Conservation (phyloP, 2,888 invertebrate genomes). For the Argyra leucocephala region DNA sequence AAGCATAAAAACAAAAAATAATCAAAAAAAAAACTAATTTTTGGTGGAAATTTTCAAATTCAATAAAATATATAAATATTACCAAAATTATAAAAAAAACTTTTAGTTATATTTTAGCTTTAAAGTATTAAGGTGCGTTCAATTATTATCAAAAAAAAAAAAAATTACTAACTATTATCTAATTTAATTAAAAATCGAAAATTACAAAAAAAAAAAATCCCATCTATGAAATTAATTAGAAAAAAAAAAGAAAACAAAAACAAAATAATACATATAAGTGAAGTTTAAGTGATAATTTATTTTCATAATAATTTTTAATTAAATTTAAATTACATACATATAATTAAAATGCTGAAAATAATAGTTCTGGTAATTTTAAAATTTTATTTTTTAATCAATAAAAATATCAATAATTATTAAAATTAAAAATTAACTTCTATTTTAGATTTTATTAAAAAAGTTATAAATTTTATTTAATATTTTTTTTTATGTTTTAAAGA, state of each 20-base stretch:
- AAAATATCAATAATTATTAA: neutral
- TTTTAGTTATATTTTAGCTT: neutral
- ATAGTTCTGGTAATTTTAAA: neutral
- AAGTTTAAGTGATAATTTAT: neutral
- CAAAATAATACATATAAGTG: neutral
- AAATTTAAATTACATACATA: too few relatives aligned
- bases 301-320: too few relatives aligned
- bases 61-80: too few relatives aligned
- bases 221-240: neutral
- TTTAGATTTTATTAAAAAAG: neutral
- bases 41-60: too few relatives aligned
- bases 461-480: neutral
- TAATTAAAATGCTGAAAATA: neutral
- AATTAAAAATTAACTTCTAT: too few relatives aligned
- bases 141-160: neutral
- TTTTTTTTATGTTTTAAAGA: neutral
- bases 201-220: too few relatives aligned
- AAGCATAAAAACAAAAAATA: too few relatives aligned
- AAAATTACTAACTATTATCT: too few relatives aligned
- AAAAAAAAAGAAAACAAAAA: neutral
- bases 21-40: too few relatives aligned
- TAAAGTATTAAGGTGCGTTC: neutral
- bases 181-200: too few relatives aligned
- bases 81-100: neutral
- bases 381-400: too few relatives aligned